These are phyloP conservation scores for Ochropleura leucogaster DNA, from an alignment of 2,888 invertebrate genomes.

Conservation along the genomic window DNA sequence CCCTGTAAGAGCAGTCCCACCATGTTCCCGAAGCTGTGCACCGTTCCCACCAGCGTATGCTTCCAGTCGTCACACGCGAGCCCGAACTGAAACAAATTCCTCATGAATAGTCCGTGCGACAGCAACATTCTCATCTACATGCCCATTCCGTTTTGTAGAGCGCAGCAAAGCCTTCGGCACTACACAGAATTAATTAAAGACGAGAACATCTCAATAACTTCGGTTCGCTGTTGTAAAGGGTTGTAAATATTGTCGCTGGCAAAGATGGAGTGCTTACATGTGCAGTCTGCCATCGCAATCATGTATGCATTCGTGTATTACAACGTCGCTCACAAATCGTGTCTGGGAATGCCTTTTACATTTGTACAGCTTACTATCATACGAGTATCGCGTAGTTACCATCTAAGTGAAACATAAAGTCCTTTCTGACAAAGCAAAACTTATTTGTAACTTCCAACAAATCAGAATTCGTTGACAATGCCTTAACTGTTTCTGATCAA, in stretches of 20 bases:
- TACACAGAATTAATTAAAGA: slow-evolving; percentile 12
- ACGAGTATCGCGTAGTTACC: neutral
- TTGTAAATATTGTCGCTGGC: slow-evolving; percentile 7
- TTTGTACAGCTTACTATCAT: neutral
- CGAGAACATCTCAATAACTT: slow-evolving; percentile 34
- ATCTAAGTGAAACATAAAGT: neutral
- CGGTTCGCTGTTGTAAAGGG: neutral
- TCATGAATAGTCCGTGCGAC: neutral
- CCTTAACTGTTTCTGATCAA: neutral
- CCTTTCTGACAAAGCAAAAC: neutral
- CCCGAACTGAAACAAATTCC: slow-evolving; percentile 75
- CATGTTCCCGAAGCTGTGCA: slow-evolving; percentile 86
- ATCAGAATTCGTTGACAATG: neutral
- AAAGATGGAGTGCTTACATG: slow-evolving; percentile 25
- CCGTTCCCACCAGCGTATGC: slow-evolving; percentile 84
- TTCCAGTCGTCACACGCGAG: slow-evolving; percentile 87
- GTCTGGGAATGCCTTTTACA: neutral
- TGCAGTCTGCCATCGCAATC: slow-evolving; percentile 2
- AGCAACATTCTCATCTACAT: neutral
- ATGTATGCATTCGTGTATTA: slow-evolving; percentile 6
- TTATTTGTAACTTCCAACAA: neutral
- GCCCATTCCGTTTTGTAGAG: neutral
- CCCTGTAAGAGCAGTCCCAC: slow-evolving; percentile 84
- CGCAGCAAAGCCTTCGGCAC: slow-evolving; percentile 14
- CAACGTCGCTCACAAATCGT: slow-evolving; percentile 18